Conservation (phyloP, 2,113 vertebrate genomes). For the Cathartes aura region DNA sequence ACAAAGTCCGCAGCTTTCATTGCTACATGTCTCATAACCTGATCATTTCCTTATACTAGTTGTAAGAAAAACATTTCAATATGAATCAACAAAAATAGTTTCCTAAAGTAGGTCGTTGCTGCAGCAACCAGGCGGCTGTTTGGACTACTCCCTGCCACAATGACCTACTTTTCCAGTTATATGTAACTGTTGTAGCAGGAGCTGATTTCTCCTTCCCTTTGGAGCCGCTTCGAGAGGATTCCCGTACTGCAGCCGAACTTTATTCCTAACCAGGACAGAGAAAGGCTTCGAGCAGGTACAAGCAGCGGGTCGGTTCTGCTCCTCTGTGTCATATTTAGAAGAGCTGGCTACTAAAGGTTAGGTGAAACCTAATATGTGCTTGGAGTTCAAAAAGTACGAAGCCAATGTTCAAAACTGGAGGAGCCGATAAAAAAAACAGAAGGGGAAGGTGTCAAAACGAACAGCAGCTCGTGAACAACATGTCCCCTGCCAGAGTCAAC, state of each 20-base stretch:
- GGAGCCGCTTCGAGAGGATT: constrained; percentile 47
- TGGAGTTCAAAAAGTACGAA: neutral
- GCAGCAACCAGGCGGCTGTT: constrained; percentile 76
- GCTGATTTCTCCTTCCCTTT: constrained; percentile 60
- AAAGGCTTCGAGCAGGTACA: neutral
- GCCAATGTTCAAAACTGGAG: neutral
- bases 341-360: neutral
- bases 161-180: constrained; percentile 84
- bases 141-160: constrained; percentile 78
- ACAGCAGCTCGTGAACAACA: neutral
- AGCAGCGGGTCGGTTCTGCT: neutral
- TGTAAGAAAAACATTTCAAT: constrained; percentile 75
- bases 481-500: neutral
- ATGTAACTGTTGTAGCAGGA: constrained; percentile 64
- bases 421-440: neutral
- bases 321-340: neutral
- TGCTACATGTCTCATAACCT: neutral
- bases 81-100: constrained; percentile 82
- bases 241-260: neutral
- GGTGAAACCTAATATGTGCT: neutral
- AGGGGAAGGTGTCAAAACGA: neutral
- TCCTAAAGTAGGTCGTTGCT: constrained; percentile 86
- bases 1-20: neutral
- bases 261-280: neutral
- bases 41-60: constrained; percentile 62